Percentiles rank a stretch among this genome's conserved stretches.
These are phyloP conservation scores for Mimumesa dahlbomi DNA, from an alignment of 2,888 invertebrate species.

Conservation along the genomic window DNA sequence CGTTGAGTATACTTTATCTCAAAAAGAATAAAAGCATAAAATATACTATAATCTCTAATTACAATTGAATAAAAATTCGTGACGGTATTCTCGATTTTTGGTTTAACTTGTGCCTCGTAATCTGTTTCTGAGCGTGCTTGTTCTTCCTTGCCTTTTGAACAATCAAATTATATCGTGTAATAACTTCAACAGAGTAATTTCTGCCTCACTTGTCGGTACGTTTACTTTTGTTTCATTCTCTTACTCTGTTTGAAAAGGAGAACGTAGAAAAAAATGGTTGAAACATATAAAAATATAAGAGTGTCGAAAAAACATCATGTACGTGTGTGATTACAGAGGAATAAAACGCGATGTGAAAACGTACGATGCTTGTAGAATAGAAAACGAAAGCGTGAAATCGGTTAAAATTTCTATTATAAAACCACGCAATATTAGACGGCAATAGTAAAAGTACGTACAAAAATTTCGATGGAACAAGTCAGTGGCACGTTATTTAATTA, in stretches of 20 bases:
- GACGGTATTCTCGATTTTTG: neutral
- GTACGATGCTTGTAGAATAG: slow-evolving; percentile 15
- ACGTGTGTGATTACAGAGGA: neutral
- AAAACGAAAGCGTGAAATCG: slow-evolving; percentile 17
- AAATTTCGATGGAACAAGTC: slow-evolving; percentile 28
- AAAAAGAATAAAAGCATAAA: neutral
- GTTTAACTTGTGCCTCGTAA: slow-evolving; percentile 10
- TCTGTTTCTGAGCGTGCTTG: neutral
- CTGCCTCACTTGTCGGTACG: neutral
- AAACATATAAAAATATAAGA: slow-evolving; percentile 17
- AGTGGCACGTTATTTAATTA: slow-evolving; percentile 1
- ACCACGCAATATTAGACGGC: slow-evolving; percentile 15
- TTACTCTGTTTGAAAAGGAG: neutral
- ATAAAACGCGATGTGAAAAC: neutral
- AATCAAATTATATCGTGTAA: neutral
- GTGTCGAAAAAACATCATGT: slow-evolving; percentile 1
- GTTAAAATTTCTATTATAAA: slow-evolving; percentile 7
- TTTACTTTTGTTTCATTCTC: neutral
- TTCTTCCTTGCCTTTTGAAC: neutral
- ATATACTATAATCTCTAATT: neutral
- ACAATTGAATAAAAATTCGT: neutral
- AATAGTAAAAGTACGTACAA: slow-evolving; percentile 37
- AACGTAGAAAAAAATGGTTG: slow-evolving; percentile 8
- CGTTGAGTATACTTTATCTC: neutral
- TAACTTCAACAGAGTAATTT: neutral